A percentile compares a stretch with the other conserved stretches of the same genome.
phyloP scores from a whole-genome alignment of 2,113 vertebrate species.

The Vombatus ursinus region DNA sequence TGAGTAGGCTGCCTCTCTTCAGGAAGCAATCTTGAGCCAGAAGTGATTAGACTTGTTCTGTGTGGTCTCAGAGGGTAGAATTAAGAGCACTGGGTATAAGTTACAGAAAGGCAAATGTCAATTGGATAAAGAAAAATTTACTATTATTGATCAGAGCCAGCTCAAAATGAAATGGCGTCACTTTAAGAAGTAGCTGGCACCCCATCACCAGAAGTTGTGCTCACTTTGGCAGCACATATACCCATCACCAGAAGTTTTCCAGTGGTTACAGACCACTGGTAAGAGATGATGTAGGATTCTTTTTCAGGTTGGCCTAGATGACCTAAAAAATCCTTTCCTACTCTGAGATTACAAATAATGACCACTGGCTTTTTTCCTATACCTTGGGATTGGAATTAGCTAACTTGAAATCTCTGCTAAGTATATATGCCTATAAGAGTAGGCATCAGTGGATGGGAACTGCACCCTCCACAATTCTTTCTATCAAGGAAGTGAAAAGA shows the following conservation, averaged over 20 bases:
- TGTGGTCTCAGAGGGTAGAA: background rate
- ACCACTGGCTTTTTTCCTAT: background rate
- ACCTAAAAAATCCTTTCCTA: background rate
- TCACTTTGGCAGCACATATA: background rate
- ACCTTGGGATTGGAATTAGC: background rate
- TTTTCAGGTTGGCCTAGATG: background rate
- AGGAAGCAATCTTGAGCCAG: background rate
- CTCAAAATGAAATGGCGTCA: background rate
- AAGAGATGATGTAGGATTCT: background rate
- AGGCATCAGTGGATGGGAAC: background rate
- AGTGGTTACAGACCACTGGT: background rate
- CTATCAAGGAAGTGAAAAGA: background rate
- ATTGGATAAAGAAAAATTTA: background rate
- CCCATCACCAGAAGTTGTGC: background rate
- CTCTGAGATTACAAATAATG: background rate
- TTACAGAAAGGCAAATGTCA: background rate
- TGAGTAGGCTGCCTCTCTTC: background rate
- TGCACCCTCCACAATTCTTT: background rate
- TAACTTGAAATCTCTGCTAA: background rate
- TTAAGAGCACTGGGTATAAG: background rate
- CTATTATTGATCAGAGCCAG: background rate
- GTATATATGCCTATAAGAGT: background rate
- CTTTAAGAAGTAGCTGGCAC: background rate
- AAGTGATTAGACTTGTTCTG: background rate
- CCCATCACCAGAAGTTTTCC: background rate